Conservation (phyloP, 1,140 invertebrate species). For the Chionoecetes opilio region DNA sequence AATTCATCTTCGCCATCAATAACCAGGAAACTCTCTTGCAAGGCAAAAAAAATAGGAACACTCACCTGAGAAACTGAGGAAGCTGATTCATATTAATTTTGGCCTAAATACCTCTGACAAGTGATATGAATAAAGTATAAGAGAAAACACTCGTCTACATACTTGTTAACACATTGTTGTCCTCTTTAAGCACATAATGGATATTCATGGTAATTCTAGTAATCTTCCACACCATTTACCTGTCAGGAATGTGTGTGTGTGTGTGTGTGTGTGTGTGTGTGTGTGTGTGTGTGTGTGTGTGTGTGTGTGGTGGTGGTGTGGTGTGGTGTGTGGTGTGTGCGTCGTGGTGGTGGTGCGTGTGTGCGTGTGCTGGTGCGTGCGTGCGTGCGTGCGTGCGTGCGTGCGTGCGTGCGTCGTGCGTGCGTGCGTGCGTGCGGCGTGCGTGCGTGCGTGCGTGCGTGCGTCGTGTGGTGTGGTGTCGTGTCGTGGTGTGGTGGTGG, state of each 20-base stretch:
- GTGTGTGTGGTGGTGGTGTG: neutral
- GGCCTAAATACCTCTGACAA: neutral
- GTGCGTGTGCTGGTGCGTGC: neutral
- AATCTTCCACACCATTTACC: neutral
- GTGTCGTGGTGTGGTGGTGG: too few species aligned
- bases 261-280: constrained; percentile 5
- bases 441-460: too few species aligned
- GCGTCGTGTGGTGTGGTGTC: too few species aligned
- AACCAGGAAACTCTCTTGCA: neutral
- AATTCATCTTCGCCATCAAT: neutral
- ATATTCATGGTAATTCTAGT: neutral
- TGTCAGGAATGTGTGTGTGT: neutral
- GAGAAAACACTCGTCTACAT: neutral
- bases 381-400: neutral
- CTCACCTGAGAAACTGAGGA: neutral
- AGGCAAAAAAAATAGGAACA: neutral
- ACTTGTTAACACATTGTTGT: neutral
- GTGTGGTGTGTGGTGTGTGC: too few species aligned
- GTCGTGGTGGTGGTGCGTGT: too few species aligned
- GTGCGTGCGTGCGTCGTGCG: neutral
- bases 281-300: constrained; percentile 27
- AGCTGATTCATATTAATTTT: neutral
- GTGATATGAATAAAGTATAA: neutral
- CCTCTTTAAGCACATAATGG: neutral
- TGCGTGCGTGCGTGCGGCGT: neutral